These are phyloP conservation scores for Sycophila texana DNA, from an alignment of 2,888 invertebrate species.

Conservation along the genomic window DNA sequence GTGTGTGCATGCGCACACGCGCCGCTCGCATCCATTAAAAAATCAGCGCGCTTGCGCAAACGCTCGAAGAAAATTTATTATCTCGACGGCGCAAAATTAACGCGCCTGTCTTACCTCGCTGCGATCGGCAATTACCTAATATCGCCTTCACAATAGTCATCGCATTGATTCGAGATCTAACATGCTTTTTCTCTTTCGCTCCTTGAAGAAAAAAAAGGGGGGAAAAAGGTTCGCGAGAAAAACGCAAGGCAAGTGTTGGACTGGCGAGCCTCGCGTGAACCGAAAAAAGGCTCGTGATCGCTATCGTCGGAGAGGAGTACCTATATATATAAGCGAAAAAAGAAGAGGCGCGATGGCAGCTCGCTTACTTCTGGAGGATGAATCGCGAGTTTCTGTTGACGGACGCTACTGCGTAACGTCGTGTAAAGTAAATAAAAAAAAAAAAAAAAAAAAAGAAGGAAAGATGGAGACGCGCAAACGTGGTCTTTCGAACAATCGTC, in stretches of 20 bases:
- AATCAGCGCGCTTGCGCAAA: slow-evolving; percentile 28
- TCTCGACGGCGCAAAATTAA: slow-evolving; percentile 20
- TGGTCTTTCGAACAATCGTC: slow-evolving; percentile 48
- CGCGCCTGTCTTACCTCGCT: slow-evolving; percentile 1
- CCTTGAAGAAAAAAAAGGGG: not conserved
- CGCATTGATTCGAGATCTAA: slow-evolving; percentile 17
- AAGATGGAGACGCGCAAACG: slow-evolving; percentile 22
- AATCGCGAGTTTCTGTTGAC: slow-evolving; percentile 38
- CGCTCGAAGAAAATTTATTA: slow-evolving; percentile 37
- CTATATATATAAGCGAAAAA: not conserved
- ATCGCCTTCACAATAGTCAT: slow-evolving; percentile 23
- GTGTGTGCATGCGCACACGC: too few species aligned
- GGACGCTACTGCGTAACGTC: not conserved
- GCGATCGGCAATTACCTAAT: slow-evolving; percentile 30
- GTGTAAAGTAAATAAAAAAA: slow-evolving; percentile 17
- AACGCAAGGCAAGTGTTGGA: too few species aligned
- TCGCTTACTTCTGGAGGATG: not conserved
- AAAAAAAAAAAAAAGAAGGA: slow-evolving; percentile 12
- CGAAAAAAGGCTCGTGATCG: too few species aligned
- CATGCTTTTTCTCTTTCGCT: not conserved
- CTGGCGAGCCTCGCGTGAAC: too few species aligned
- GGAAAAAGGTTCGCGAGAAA: not conserved
- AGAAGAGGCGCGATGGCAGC: not conserved
- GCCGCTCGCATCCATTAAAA: slow-evolving; percentile 4
- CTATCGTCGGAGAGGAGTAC: too few species aligned